Conservation (phyloP, 2,113 vertebrate genomes). For the Rostratula benghalensis region DNA sequence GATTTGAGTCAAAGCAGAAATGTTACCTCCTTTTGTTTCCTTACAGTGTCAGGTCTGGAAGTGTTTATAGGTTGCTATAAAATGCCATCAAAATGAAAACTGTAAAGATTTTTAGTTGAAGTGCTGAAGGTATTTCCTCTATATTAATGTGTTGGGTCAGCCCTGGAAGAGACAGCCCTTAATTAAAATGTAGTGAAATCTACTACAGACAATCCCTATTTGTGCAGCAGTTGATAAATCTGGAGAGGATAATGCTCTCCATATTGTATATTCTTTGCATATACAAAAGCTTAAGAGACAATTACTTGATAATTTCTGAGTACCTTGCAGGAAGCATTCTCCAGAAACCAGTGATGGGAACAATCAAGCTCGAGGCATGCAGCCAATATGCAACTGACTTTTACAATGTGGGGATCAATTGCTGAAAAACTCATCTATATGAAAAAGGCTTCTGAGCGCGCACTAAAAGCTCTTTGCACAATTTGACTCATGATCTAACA, state of each 20-base stretch:
- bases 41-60: neutral
- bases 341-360: neutral
- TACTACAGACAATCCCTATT: neutral
- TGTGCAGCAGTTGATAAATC: neutral
- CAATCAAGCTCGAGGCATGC: slow-evolving; percentile 10
- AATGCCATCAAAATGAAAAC: neutral
- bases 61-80: neutral
- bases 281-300: neutral
- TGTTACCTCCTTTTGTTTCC: neutral
- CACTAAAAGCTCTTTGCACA: neutral
- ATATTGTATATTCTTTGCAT: neutral
- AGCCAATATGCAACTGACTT: slow-evolving; percentile 2
- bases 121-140: neutral
- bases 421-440: slow-evolving; percentile 1
- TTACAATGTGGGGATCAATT: neutral
- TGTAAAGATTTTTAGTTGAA: neutral
- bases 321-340: slow-evolving; percentile 31
- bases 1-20: neutral
- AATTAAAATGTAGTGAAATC: neutral
- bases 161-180: neutral
- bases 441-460: neutral
- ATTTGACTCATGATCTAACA: slow-evolving; percentile 1
- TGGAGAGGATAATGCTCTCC: neutral
- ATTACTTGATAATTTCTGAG: neutral
- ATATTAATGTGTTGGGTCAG: neutral